Conservation (phyloP, 2,888 invertebrate species). For the Eupithecia abbreviata region DNA sequence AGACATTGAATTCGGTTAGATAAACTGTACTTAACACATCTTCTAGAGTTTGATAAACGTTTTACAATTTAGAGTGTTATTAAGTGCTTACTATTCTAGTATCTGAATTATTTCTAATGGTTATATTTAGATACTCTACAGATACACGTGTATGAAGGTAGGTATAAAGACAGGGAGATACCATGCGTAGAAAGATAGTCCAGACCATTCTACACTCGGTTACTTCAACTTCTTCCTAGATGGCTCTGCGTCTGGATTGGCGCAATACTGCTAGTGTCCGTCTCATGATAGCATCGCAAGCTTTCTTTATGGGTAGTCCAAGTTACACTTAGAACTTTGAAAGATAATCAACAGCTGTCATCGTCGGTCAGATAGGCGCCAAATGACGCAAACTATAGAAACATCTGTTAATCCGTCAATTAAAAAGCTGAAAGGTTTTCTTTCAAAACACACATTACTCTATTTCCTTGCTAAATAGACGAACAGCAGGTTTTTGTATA, state of each 20-base stretch:
- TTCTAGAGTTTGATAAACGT: background rate
- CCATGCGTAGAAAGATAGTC: background rate
- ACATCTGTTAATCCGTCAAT: background rate
- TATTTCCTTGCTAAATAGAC: background rate
- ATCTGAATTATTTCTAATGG: constrained; percentile 1
- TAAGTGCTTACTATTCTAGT: background rate
- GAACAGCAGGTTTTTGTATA: background rate
- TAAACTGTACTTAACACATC: background rate
- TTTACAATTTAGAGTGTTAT: background rate
- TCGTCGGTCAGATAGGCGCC: background rate
- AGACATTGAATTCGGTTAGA: background rate
- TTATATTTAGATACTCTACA: background rate
- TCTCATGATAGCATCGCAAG: too few relatives aligned
- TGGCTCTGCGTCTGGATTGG: too few relatives aligned
- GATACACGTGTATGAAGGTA: background rate
- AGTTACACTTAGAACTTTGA: background rate
- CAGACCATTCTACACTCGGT: background rate
- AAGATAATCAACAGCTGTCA: background rate
- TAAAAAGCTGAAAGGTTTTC: background rate
- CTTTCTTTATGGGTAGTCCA: too few relatives aligned
- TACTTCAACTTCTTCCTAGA: too few relatives aligned
- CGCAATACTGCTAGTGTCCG: too few relatives aligned
- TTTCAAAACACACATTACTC: background rate
- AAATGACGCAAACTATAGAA: background rate
- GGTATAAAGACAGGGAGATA: background rate